Evolutionary conservation across 2,113 vertebrate genomes (phyloP).

Genomic region (Cololabis saira): DNA sequence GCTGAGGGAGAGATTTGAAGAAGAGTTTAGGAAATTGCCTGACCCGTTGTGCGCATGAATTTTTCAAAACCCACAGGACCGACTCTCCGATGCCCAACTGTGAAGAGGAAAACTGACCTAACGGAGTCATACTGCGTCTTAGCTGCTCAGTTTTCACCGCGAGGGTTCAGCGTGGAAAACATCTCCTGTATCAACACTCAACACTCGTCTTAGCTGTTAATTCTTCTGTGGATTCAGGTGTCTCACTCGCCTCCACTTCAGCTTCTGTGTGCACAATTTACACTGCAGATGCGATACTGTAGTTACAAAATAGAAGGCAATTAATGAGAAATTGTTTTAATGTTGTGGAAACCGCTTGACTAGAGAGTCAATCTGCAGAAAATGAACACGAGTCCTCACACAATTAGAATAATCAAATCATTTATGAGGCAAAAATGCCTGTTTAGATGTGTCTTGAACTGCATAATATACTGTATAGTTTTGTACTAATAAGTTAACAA

Average conservation of each 20-base stretch:
- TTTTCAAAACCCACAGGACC: conserved; percentile 33
- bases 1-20: conserved; percentile 14
- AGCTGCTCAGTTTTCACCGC: conserved; percentile 1
- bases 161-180: not conserved
- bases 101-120: conserved; percentile 12
- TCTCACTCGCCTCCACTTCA: not conserved
- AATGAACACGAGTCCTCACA: too few relatives aligned
- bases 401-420: too few relatives aligned
- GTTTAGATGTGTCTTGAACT: too few relatives aligned
- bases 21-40: conserved; percentile 19
- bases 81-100: conserved; percentile 14
- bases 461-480: too few relatives aligned
- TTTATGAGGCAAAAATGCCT: too few relatives aligned
- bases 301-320: not conserved
- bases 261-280: not conserved
- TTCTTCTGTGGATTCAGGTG: not conserved
- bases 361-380: too few relatives aligned
- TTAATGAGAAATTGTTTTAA: too few relatives aligned
- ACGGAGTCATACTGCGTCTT: not conserved
- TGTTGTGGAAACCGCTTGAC: too few relatives aligned
- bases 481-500: too few relatives aligned
- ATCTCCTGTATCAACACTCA: not conserved
- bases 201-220: not conserved
- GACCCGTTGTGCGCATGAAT: conserved; percentile 25
- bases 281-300: not conserved